phyloP scores from a whole-genome alignment of 2,888 invertebrate species.

The Rhagophthalmus giganteus region DNA sequence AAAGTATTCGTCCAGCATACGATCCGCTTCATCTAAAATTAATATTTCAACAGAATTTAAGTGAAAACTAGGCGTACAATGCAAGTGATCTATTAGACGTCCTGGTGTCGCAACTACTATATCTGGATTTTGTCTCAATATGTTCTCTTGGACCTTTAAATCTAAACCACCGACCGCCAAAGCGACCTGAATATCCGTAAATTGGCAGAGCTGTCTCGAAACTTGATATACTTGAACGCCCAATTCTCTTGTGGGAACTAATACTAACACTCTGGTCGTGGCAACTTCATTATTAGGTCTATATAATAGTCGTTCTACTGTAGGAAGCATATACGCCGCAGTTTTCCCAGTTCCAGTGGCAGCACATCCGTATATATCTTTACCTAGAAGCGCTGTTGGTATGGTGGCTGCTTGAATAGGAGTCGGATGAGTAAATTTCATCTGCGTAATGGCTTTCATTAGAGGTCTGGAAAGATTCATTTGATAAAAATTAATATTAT shows the following conservation, averaged over 20 bases:
- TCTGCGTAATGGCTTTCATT: slow-evolving; percentile 83
- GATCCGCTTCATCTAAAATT: slow-evolving; percentile 77
- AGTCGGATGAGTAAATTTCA: slow-evolving; percentile 93
- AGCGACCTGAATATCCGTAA: slow-evolving; percentile 78
- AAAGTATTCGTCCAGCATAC: slow-evolving; percentile 98
- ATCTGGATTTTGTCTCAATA: slow-evolving; percentile 89
- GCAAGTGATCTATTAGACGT: slow-evolving; percentile 93
- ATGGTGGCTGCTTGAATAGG: slow-evolving; percentile 96
- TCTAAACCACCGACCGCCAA: slow-evolving; percentile 88
- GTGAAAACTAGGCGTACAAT: slow-evolving; percentile 91
- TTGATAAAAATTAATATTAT: slow-evolving; percentile 77
- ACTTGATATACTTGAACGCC: slow-evolving; percentile 98
- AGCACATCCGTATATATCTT: slow-evolving; percentile 97
- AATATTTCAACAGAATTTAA: slow-evolving; percentile 89
- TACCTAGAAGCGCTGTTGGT: slow-evolving; percentile 88
- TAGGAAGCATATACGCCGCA: slow-evolving; percentile 97
- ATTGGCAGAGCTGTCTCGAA: slow-evolving; percentile 86
- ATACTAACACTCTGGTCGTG: slow-evolving; percentile 82
- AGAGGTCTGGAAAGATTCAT: slow-evolving; percentile 96
- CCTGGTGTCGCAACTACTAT: slow-evolving; percentile 98
- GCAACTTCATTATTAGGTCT: slow-evolving; percentile 72
- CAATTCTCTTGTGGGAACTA: slow-evolving; percentile 96
- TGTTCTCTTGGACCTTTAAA: slow-evolving; percentile 73
- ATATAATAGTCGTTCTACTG: slow-evolving; percentile 89
- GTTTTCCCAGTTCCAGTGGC: slow-evolving; percentile 99